Conservation (phyloP, 2,797 vertebrate species). For the Myotis pilosus region DNA sequence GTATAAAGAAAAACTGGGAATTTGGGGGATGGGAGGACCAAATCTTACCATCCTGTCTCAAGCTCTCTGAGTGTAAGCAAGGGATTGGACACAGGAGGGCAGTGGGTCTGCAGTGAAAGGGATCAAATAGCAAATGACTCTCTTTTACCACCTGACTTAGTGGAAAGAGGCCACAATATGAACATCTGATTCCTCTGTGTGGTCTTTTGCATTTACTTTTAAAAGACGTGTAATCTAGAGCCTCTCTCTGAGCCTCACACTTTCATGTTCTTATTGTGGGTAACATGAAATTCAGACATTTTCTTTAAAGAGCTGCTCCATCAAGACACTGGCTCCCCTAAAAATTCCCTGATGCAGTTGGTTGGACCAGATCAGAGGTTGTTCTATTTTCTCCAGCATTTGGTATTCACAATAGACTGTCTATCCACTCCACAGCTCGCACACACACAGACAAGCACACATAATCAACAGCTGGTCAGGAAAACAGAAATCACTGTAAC, state of each 20-base stretch:
- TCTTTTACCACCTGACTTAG: neutral
- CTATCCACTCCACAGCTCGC: neutral
- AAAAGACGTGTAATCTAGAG: neutral
- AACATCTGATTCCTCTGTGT: neutral
- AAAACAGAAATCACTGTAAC: neutral
- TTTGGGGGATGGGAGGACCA: neutral
- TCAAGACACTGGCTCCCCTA: neutral
- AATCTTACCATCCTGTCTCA: neutral
- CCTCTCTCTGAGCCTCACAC: neutral
- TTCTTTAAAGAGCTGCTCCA: neutral
- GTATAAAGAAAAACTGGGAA: constrained; percentile 24
- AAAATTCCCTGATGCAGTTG: neutral
- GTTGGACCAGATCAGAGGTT: neutral
- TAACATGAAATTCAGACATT: neutral
- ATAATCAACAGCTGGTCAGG: neutral
- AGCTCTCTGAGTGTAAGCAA: neutral
- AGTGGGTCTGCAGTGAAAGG: neutral
- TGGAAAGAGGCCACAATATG: neutral
- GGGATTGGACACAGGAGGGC: neutral
- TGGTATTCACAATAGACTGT: neutral
- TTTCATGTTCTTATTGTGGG: neutral
- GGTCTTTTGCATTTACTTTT: constrained; percentile 19
- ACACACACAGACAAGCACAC: neutral
- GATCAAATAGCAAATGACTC: constrained; percentile 17
- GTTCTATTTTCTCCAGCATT: neutral